phyloP scores from a whole-genome alignment of 2,888 invertebrate species.

The Hydrotaea cyrtoneurina region DNA sequence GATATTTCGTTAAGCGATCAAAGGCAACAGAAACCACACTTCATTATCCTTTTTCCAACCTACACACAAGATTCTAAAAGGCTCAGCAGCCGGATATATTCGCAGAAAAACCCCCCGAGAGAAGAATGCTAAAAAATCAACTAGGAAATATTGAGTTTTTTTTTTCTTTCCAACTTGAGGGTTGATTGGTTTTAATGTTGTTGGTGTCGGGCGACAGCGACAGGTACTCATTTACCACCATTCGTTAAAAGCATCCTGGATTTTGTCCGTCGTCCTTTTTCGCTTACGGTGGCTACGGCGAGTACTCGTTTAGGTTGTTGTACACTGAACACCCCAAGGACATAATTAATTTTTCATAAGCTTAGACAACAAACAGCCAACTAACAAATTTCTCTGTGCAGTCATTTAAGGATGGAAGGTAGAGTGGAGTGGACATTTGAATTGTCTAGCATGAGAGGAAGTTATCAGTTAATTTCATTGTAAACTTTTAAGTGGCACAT shows the following conservation, averaged over 20 bases:
- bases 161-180: neutral
- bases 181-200: constrained; percentile 48
- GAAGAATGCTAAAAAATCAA: neutral
- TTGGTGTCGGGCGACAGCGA: constrained; percentile 43
- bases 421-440: too few relatives aligned
- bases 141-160: neutral
- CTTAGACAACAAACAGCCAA: constrained; percentile 42
- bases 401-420: neutral
- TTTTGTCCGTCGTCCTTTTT: neutral
- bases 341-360: constrained; percentile 80
- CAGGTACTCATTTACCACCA: constrained; percentile 46
- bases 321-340: constrained; percentile 74
- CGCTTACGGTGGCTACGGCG: neutral
- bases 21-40: constrained; percentile 3
- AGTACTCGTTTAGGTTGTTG: neutral
- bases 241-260: constrained; percentile 42
- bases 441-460: constrained; percentile 8
- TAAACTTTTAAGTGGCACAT: constrained; percentile 45
- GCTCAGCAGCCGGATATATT: neutral
- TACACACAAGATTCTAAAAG: constrained; percentile 21
- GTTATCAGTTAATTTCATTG: constrained; percentile 62
- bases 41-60: constrained; percentile 24
- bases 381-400: neutral
- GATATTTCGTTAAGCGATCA: constrained; percentile 42
- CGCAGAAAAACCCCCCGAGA: neutral